Conservation (phyloP, 2,888 invertebrate genomes). For the Ethmia dodecea region DNA sequence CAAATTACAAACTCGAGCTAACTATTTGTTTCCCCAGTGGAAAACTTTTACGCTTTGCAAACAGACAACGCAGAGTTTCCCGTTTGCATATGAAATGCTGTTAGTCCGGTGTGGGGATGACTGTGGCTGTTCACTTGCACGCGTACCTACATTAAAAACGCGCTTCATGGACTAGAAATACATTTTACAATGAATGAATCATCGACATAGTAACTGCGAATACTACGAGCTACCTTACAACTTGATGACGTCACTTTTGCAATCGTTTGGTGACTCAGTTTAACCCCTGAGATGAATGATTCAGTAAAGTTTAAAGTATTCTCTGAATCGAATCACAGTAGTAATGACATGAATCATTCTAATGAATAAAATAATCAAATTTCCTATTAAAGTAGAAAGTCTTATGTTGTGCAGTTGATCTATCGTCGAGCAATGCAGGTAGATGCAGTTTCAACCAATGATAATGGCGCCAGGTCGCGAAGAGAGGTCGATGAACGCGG, state of each 20-base stretch:
- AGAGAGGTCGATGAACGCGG: constrained; percentile 57
- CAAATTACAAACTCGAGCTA: constrained; percentile 33
- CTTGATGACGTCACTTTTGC: constrained; percentile 47
- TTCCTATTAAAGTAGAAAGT: background rate
- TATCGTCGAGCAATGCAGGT: no score
- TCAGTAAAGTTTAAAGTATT: constrained; percentile 23
- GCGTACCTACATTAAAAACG: constrained; percentile 12
- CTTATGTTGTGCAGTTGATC: background rate
- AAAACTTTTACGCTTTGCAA: constrained; percentile 46
- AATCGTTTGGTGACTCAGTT: constrained; percentile 45
- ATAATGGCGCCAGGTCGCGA: constrained; percentile 45
- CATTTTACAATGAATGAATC: constrained; percentile 43
- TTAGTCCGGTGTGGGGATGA: constrained; percentile 40
- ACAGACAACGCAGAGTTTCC: constrained; percentile 37
- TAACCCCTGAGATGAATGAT: constrained; percentile 36
- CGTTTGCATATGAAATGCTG: constrained; percentile 53
- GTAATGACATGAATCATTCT: constrained; percentile 5
- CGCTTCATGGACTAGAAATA: constrained; percentile 14
- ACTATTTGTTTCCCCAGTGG: constrained; percentile 33
- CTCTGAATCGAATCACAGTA: background rate
- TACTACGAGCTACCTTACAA: constrained; percentile 33
- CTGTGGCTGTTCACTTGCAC: constrained; percentile 17
- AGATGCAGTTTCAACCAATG: constrained; percentile 35
- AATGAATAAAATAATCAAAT: no score
- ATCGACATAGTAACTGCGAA: constrained; percentile 28